Base-by-base conservation (phyloP, 1,140 invertebrate species). In the Drosophila dunni region DNA sequence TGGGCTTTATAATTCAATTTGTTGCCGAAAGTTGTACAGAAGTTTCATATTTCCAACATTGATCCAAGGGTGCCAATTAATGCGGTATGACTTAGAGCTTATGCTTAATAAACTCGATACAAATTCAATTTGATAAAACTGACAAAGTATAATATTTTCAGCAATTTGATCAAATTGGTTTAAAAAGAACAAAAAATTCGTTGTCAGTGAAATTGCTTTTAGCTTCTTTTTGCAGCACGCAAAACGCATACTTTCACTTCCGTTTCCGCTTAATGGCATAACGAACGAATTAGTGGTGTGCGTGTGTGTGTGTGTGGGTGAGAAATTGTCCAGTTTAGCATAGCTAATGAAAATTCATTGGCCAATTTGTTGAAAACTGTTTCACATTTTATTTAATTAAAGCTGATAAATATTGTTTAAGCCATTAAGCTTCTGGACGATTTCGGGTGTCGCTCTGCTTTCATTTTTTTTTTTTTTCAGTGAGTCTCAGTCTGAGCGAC, bases 1-100 rank as follows among this genome's bases (percentile, higher is more conserved):
- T 61, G 57, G 48, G 44, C 57, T 65, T 78, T 74, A 80, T 83
- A 89, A 88, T 88, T 89, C 74, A 89, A 88, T 88, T 88, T 88
- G 72, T 51, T 46, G 66, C 60, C 50, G 51, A 71, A 86, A 88
- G 68, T 86, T 86, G 64, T 53, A 61, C 53, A 74, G 63, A 71
- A 64, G 67, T 40, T 40, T 34, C 79, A 88, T 79, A 89, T 77
- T 85, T 82, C 53, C 40, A 71, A 64, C 70, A 82, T 75, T 85
- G 78, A 81, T 29, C 15, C 40, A 75, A 64, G 77, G 75, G 76
- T 75, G 75, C 72, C 83, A 88, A 86, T 86, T 88, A 88, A 83
- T 78, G 77, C 77, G 70, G 82, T 82, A 79, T 60, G 38, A 64
- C 54, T 44, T 51, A 75, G 58, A 67, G 46, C 44, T 56, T 64